phyloP scores from a whole-genome alignment of 53 echinoderm and acorn worm genomes.

The Zoroaster sp. region DNA sequence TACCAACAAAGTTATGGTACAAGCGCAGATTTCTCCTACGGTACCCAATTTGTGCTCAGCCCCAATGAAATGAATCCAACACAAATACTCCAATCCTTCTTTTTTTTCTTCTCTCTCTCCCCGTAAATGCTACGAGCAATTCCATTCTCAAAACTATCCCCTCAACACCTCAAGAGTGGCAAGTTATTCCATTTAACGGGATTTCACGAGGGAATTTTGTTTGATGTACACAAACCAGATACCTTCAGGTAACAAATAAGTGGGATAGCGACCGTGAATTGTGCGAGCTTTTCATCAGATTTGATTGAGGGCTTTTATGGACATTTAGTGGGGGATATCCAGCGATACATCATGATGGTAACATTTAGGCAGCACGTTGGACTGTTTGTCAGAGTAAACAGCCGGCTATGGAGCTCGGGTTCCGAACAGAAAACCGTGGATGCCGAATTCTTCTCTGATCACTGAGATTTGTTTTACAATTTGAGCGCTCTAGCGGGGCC shows the following conservation, averaged over 20 bases:
- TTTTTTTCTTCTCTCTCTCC: not conserved
- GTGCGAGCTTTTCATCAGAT: slow-evolving; percentile 41
- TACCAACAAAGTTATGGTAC: slow-evolving; percentile 47
- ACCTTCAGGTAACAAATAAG: not conserved
- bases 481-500: not conserved
- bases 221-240: slow-evolving; percentile 46
- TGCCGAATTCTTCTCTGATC: not conserved
- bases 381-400: slow-evolving; percentile 12
- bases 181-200: slow-evolving; percentile 30
- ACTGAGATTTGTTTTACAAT: not conserved
- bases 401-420: not conserved
- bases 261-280: not conserved
- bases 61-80: slow-evolving; percentile 44
- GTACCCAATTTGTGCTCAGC: slow-evolving; percentile 41
- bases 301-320: slow-evolving; percentile 31
- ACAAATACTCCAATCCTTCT: slow-evolving; percentile 16
- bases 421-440: not conserved
- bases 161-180: not conserved
- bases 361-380: not conserved
- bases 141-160: slow-evolving; percentile 38
- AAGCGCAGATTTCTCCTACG: not conserved
- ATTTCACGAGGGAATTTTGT: slow-evolving; percentile 10
- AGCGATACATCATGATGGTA: not conserved
- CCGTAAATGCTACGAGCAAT: slow-evolving; percentile 29
- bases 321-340: not conserved